A percentile compares a stretch with the other conserved stretches of the same genome.
These are phyloP conservation scores for Eristalinus sepulchralis DNA, from an alignment of 2,888 invertebrate genomes.

Conservation along the genomic window DNA sequence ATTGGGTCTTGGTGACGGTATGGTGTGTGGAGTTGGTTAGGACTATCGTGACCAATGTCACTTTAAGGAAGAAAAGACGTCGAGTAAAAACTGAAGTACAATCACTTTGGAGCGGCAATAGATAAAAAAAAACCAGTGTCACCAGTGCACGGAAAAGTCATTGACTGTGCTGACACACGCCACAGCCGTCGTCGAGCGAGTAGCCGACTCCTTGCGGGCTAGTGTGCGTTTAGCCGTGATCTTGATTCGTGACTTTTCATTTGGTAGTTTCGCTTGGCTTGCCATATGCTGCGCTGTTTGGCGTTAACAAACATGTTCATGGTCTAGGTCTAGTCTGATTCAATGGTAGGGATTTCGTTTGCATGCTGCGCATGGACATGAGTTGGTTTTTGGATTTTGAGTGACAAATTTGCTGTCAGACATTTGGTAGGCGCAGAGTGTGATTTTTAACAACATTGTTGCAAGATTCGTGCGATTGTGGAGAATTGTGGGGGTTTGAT, in stretches of 20 bases:
- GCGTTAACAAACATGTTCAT: slow-evolving; percentile 46
- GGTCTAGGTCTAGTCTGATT: slow-evolving; percentile 46
- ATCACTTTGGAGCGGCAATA: slow-evolving; percentile 30
- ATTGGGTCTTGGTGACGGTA: neutral
- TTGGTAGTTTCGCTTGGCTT: slow-evolving; percentile 54
- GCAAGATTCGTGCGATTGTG: neutral
- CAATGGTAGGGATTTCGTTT: neutral
- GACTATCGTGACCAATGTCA: slow-evolving; percentile 31
- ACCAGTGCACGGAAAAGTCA: slow-evolving; percentile 57
- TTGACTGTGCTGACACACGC: slow-evolving; percentile 39
- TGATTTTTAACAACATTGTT: too few species aligned
- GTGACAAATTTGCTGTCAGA: neutral
- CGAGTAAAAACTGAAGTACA: slow-evolving; percentile 9
- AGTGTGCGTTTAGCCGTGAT: slow-evolving; percentile 73
- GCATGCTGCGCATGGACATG: neutral
- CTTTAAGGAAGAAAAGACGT: slow-evolving; percentile 51
- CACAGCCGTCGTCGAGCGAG: slow-evolving; percentile 1
- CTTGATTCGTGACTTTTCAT: slow-evolving; percentile 74
- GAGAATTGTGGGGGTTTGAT: neutral
- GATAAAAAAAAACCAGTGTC: slow-evolving; percentile 63
- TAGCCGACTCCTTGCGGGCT: slow-evolving; percentile 6
- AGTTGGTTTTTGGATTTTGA: neutral
- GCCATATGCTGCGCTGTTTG: slow-evolving; percentile 13
- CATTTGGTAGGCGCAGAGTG: neutral
- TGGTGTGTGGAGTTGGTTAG: slow-evolving; percentile 19